Evolutionary conservation across 2,888 invertebrate species (phyloP).

Genomic region (Aspidiotus destructor): DNA sequence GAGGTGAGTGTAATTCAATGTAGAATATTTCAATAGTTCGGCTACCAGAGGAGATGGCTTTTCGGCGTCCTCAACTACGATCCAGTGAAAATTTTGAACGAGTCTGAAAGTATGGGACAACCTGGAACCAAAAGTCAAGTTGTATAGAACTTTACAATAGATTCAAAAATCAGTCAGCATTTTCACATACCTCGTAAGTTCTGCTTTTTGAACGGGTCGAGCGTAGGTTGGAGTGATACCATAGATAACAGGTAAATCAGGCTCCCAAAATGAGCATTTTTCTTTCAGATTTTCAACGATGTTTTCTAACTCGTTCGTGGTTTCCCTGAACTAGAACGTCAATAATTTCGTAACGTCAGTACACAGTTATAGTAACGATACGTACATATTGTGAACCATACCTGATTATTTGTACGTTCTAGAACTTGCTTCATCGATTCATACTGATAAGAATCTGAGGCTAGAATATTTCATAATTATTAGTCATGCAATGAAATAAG

Average conservation of each 20-base stretch:
- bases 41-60: slow-evolving; percentile 60
- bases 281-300: slow-evolving; percentile 34
- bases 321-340: slow-evolving; percentile 36
- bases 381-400: background rate
- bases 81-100: slow-evolving; percentile 84
- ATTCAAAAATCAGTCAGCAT: background rate
- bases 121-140: slow-evolving; percentile 44
- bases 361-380: background rate
- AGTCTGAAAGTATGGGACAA: slow-evolving; percentile 77
- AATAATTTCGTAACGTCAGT: background rate
- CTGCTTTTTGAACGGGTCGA: slow-evolving; percentile 84
- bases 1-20: slow-evolving; percentile 53
- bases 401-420: slow-evolving; percentile 20
- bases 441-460: slow-evolving; percentile 22
- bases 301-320: slow-evolving; percentile 35
- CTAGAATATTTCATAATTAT: background rate
- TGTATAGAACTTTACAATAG: background rate
- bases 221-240: slow-evolving; percentile 87
- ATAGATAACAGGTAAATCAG: slow-evolving; percentile 62
- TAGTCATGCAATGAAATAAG: background rate
- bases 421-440: slow-evolving; percentile 23
- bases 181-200: slow-evolving; percentile 62
- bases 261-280: slow-evolving; percentile 38
- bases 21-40: slow-evolving; percentile 58
- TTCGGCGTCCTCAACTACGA: slow-evolving; percentile 78